A percentile compares a stretch with the other conserved stretches of the same genome.
phyloP scores from a whole-genome alignment of 2,888 invertebrate genomes.

The Schizotus pectinicornis region DNA sequence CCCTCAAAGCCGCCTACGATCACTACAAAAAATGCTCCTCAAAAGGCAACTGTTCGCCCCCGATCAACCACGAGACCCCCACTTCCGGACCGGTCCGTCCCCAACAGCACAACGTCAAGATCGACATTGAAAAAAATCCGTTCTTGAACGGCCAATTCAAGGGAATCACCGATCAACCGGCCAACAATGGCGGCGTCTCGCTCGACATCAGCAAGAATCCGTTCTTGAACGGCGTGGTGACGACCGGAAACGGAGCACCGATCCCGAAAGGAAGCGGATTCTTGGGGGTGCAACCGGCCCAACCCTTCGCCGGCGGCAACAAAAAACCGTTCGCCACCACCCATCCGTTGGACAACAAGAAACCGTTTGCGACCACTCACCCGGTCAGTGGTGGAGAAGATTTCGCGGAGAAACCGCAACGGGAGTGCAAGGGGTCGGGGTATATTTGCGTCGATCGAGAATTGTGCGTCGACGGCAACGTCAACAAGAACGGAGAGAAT shows the following conservation, averaged over 20 bases:
- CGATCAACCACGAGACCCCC: conserved; percentile 12
- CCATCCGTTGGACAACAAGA: no score
- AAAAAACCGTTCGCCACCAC: conserved; percentile 31
- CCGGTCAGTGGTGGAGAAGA: conserved; percentile 14
- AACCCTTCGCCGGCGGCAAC: conserved; percentile 38
- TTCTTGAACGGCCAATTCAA: conserved; percentile 48
- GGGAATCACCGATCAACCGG: conserved; percentile 7
- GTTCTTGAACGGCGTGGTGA: conserved; percentile 46
- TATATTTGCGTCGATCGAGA: conserved; percentile 67
- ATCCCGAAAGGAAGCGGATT: conserved; percentile 50
- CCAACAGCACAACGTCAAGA: conserved; percentile 5
- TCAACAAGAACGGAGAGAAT: conserved; percentile 61
- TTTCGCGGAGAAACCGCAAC: not conserved
- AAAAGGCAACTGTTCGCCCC: conserved; percentile 45
- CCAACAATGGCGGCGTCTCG: conserved; percentile 24
- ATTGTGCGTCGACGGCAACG: conserved; percentile 68
- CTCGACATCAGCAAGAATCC: conserved; percentile 45
- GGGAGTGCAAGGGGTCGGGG: conserved; percentile 63
- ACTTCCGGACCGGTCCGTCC: conserved; percentile 10
- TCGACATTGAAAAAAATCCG: conserved; percentile 50
- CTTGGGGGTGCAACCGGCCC: conserved; percentile 53
- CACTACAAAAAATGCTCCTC: conserved; percentile 53
- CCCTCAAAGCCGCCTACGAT: conserved; percentile 61
- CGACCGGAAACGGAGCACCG: conserved; percentile 49
- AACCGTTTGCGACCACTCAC: conserved; percentile 35